These are phyloP conservation scores for Drosophila nigromelanica DNA, from an alignment of 1,140 invertebrate genomes.

Conservation along the genomic window DNA sequence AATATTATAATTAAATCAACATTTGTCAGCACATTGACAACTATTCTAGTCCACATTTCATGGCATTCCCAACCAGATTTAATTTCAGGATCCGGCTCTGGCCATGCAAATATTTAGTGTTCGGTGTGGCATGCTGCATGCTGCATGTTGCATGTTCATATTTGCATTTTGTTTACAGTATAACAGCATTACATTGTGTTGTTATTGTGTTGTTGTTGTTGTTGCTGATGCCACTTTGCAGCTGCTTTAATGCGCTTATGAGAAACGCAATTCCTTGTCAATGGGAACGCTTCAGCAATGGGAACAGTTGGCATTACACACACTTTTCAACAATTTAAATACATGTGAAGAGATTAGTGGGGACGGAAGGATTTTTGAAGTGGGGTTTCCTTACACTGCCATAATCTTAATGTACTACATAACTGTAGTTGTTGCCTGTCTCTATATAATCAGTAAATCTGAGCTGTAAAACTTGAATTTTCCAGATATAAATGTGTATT, in stretches of 20 bases:
- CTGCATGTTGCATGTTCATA: slow-evolving; percentile 26
- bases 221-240: slow-evolving; percentile 23
- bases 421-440: too few relatives aligned
- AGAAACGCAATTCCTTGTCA: slow-evolving; percentile 34
- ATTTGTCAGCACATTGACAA: slow-evolving; percentile 48
- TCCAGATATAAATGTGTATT: too few relatives aligned
- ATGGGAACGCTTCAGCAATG: slow-evolving; percentile 10
- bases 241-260: slow-evolving; percentile 63
- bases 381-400: too few relatives aligned
- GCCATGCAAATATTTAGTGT: slow-evolving; percentile 11
- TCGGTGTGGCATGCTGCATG: slow-evolving; percentile 11
- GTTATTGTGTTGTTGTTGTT: slow-evolving; percentile 33
- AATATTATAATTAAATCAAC: slow-evolving; percentile 56
- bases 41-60: slow-evolving; percentile 34
- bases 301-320: slow-evolving; percentile 65
- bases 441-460: too few relatives aligned
- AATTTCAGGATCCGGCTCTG: slow-evolving; percentile 16
- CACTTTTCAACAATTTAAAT: slow-evolving; percentile 6
- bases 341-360: neutral
- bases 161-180: slow-evolving; percentile 75
- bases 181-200: slow-evolving; percentile 22
- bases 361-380: neutral
- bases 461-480: too few relatives aligned
- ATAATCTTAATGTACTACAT: too few relatives aligned
- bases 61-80: slow-evolving; percentile 33